Evolutionary conservation across 2,797 vertebrate genomes (phyloP).

Genomic region (Megalops cyprinoides): DNA sequence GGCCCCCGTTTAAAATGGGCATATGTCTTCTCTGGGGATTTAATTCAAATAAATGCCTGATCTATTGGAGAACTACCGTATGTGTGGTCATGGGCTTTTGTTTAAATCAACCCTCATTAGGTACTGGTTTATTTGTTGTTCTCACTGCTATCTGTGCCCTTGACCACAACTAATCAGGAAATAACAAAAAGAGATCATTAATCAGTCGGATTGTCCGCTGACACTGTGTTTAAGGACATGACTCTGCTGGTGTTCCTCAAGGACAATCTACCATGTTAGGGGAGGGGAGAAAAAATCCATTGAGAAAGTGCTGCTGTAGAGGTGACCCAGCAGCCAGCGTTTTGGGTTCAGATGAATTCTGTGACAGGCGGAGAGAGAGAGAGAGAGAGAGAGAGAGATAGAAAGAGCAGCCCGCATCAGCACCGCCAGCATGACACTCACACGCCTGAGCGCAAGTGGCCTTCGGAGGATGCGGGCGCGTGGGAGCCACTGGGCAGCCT

Average conservation of each 20-base stretch:
- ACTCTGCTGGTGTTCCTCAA: slow-evolving; percentile 13
- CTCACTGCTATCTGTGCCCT: slow-evolving; percentile 1
- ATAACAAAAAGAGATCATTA: slow-evolving; percentile 23
- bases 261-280: neutral
- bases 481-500: neutral
- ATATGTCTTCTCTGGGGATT: too few relatives aligned
- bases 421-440: neutral
- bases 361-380: neutral
- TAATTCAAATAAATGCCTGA: too few relatives aligned
- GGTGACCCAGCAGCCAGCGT: neutral
- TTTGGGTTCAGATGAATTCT: neutral
- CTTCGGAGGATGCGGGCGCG: neutral
- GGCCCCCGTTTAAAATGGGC: too few relatives aligned
- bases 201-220: slow-evolving; percentile 13
- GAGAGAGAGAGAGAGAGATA: neutral
- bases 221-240: slow-evolving; percentile 14
- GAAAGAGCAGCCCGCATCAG: neutral
- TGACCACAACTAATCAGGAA: neutral
- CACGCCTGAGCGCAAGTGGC: neutral
- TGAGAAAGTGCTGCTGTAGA: neutral
- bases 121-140: neutral
- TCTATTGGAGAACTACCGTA: too few relatives aligned
- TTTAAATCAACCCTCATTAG: neutral
- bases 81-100: neutral
- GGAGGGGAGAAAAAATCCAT: neutral